These are phyloP conservation scores for Agonopterix arenella DNA, from an alignment of 2,888 invertebrate genomes.

Conservation along the genomic window DNA sequence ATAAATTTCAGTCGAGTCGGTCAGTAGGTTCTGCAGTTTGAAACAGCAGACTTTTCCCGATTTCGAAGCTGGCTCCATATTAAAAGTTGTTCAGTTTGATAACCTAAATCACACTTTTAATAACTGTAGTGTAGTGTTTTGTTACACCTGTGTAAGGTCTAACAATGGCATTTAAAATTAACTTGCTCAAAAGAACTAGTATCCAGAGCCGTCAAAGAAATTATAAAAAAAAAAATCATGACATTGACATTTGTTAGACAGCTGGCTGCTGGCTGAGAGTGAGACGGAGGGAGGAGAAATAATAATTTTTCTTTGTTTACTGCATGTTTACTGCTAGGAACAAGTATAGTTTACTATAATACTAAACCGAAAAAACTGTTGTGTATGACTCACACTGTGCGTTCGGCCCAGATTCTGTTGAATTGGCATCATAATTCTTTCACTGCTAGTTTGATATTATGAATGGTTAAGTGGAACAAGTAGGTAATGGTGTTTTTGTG, in stretches of 20 bases:
- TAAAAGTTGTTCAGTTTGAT: too few species aligned
- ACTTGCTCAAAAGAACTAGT: too few species aligned
- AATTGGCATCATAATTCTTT: constrained; percentile 1
- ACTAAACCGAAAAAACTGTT: background rate
- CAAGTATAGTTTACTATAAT: constrained; percentile 1
- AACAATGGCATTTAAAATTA: too few species aligned
- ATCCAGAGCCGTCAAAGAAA: too few species aligned
- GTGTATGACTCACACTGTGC: constrained; percentile 8
- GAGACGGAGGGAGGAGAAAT: constrained; percentile 5
- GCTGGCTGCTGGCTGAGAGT: background rate
- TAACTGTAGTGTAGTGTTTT: too few species aligned
- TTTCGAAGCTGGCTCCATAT: too few species aligned
- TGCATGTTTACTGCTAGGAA: constrained; percentile 1
- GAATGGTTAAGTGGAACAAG: constrained; percentile 6
- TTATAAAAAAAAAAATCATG: background rate
- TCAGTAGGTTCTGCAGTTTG: too few species aligned
- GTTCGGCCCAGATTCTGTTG: background rate
- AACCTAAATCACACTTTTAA: too few species aligned
- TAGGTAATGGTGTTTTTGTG: constrained; percentile 10
- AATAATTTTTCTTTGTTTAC: constrained; percentile 7
- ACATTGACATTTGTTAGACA: background rate
- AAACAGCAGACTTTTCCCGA: too few species aligned
- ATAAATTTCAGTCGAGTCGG: too few species aligned
- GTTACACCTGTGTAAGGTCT: too few species aligned
- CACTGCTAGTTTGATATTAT: background rate